phyloP scores from a whole-genome alignment of 2,888 invertebrate species.

The Stenoptilia bipunctidactyla region DNA sequence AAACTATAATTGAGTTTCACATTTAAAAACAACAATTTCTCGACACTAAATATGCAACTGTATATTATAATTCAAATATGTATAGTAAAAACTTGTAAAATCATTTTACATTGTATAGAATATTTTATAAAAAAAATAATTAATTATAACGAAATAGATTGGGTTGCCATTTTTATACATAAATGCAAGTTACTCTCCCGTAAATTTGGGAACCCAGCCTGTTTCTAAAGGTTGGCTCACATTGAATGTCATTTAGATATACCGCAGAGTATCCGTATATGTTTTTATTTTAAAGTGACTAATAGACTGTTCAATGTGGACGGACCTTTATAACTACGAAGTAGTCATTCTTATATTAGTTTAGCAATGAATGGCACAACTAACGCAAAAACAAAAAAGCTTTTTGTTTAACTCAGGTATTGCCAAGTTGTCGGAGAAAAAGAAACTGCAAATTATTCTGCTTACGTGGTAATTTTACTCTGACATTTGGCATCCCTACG shows the following conservation, averaged over 20 bases:
- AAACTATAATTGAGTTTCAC: too few species aligned
- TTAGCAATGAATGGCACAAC: slow-evolving; percentile 27
- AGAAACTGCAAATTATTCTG: background rate
- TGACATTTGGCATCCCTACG: slow-evolving; percentile 15
- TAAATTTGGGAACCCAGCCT: too few species aligned
- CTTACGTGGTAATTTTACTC: background rate
- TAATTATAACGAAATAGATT: too few species aligned
- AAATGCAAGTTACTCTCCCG: too few species aligned
- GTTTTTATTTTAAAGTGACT: background rate
- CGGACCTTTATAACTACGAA: slow-evolving; percentile 12
- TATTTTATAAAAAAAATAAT: background rate
- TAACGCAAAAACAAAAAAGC: slow-evolving; percentile 5
- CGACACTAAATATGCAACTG: background rate
- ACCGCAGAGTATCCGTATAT: background rate
- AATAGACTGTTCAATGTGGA: slow-evolving; percentile 8
- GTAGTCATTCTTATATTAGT: slow-evolving; percentile 35
- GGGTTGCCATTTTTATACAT: too few species aligned
- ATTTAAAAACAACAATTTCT: too few species aligned
- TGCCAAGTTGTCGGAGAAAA: background rate
- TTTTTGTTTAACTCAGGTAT: slow-evolving; percentile 16
- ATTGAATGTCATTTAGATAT: too few species aligned
- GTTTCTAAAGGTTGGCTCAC: too few species aligned
- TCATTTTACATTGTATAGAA: background rate
- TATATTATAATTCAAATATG: background rate
- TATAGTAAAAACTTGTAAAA: background rate